A percentile compares a stretch with the other conserved stretches of the same genome.
Conservation (phyloP, 2,113 vertebrate species). For the Tauraco erythrolophus region DNA sequence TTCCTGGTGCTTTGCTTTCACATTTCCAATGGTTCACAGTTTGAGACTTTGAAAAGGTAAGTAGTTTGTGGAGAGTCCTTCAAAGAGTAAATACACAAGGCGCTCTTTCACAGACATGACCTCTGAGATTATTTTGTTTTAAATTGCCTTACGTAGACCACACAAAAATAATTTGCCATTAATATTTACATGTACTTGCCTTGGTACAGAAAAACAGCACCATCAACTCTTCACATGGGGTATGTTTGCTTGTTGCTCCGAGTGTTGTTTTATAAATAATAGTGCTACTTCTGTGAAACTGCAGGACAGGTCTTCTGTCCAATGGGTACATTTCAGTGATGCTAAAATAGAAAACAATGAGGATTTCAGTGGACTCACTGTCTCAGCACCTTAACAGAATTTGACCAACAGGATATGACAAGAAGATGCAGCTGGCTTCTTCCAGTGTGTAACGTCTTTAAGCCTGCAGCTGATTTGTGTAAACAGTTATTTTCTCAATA, state of each 20-base stretch:
- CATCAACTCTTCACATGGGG: not conserved
- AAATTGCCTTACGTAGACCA: not conserved
- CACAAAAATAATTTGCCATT: not conserved
- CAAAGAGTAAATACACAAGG: not conserved
- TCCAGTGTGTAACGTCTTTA: not conserved
- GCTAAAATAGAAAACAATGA: not conserved
- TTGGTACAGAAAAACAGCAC: not conserved
- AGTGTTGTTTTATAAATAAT: not conserved
- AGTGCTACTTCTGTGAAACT: not conserved
- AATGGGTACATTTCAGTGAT: accelerated
- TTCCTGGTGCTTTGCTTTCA: not conserved
- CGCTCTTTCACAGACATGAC: not conserved
- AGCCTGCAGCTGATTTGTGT: not conserved
- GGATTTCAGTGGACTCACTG: not conserved
- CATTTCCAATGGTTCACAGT: not conserved
- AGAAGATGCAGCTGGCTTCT: not conserved
- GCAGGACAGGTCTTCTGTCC: not conserved
- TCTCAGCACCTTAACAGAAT: not conserved
- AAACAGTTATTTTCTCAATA: conserved; percentile 13
- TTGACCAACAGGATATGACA: not conserved
- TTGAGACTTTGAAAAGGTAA: not conserved
- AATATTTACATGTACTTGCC: not conserved
- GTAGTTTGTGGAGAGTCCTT: not conserved
- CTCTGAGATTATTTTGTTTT: not conserved
- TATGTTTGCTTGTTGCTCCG: not conserved